A percentile compares a stretch with the other conserved stretches of the same genome.
phyloP scores from a whole-genome alignment of 2,797 vertebrate genomes.

The Arremon aurantiirostris region DNA sequence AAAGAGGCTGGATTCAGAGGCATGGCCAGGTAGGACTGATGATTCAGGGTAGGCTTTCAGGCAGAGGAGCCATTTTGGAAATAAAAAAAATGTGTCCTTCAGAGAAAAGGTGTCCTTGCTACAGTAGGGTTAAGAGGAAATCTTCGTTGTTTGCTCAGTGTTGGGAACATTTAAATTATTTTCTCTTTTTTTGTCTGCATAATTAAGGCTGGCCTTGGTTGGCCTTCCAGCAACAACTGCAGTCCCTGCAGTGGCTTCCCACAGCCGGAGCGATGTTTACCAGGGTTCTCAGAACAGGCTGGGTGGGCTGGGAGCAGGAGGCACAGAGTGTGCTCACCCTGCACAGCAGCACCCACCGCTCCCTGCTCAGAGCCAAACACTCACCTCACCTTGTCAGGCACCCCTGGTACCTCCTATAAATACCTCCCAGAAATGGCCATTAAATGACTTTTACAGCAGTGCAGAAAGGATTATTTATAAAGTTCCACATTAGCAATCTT shows the following conservation, averaged over 20 bases:
- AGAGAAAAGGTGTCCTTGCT: background rate
- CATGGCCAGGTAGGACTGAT: background rate
- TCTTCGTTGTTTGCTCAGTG: background rate
- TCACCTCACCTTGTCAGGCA: background rate
- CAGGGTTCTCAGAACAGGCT: background rate
- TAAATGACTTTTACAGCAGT: slow-evolving; percentile 24
- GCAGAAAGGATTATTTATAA: slow-evolving; percentile 29
- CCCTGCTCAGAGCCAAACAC: background rate
- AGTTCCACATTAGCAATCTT: slow-evolving; percentile 12
- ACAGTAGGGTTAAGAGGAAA: background rate
- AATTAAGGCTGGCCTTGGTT: slow-evolving; percentile 9
- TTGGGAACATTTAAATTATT: background rate
- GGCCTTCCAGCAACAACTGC: slow-evolving; percentile 11
- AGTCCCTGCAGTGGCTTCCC: background rate
- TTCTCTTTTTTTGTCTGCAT: slow-evolving; percentile 12
- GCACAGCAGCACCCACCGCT: background rate
- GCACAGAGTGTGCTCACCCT: background rate
- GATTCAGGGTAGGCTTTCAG: background rate
- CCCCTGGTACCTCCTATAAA: background rate
- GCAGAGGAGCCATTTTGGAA: background rate
- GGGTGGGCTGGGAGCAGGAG: slow-evolving; percentile 39
- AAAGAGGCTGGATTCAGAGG: background rate
- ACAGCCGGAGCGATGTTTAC: slow-evolving; percentile 33
- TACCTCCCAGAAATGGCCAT: slow-evolving; percentile 27
- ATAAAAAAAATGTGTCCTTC: background rate